Evolutionary conservation across 2,888 invertebrate genomes (phyloP).

Genomic region (Leptinotarsa peninsularis): DNA sequence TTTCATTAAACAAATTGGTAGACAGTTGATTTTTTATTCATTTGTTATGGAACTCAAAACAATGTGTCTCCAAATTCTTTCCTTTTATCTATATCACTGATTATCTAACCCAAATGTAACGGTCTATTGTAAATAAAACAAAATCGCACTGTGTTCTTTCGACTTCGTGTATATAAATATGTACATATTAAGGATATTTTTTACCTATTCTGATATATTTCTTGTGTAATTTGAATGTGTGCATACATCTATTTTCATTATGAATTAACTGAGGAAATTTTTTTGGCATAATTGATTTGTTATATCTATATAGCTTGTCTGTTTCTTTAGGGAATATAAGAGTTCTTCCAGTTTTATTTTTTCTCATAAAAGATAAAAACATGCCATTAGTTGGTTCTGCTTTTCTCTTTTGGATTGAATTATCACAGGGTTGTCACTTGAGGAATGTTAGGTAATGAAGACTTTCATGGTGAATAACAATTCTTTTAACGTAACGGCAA

Average conservation of each 20-base stretch:
- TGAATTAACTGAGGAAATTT: neutral
- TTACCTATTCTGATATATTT: conserved; percentile 8
- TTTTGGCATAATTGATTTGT: neutral
- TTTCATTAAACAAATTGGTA: too few relatives aligned
- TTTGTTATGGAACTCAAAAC: neutral
- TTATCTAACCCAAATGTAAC: neutral
- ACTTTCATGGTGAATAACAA: too few relatives aligned
- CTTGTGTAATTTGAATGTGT: conserved; percentile 1
- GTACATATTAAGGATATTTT: conserved; percentile 13
- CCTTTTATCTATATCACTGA: neutral
- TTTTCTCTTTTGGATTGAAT: too few relatives aligned
- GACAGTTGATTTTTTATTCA: too few relatives aligned
- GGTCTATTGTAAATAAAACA: conserved; percentile 25
- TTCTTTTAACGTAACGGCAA: too few relatives aligned
- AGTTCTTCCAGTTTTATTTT: neutral
- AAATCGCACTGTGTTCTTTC: conserved; percentile 18
- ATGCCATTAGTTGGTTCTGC: too few relatives aligned
- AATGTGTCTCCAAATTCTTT: neutral
- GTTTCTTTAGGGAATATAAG: neutral
- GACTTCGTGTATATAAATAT: conserved; percentile 24
- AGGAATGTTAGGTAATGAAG: too few relatives aligned
- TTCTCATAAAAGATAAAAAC: too few relatives aligned
- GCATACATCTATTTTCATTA: neutral
- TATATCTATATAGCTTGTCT: neutral
- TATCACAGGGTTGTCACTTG: too few relatives aligned